Conservation (phyloP, 2,113 vertebrate species). For the Ciconia stormi region DNA sequence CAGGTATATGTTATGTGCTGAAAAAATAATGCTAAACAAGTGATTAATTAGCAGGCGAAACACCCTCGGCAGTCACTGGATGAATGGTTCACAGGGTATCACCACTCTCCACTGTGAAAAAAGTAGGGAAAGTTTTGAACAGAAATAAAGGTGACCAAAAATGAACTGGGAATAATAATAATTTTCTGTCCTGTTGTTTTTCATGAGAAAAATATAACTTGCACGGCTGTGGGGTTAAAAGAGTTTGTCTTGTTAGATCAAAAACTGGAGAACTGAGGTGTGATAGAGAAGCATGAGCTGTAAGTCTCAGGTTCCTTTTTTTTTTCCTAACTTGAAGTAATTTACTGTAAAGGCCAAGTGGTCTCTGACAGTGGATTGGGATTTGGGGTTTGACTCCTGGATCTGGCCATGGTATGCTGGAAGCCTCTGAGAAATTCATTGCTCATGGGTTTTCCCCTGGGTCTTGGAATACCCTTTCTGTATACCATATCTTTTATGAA, state of each 20-base stretch:
- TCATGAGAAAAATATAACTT: background rate
- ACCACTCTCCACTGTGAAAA: background rate
- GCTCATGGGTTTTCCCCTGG: background rate
- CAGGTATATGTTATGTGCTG: background rate
- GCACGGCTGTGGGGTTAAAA: background rate
- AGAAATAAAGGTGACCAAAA: background rate
- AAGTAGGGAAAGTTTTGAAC: background rate
- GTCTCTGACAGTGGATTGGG: background rate
- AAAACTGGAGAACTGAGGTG: background rate
- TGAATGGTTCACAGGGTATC: background rate
- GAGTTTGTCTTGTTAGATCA: background rate
- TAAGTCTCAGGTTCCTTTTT: background rate
- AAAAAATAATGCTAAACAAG: background rate
- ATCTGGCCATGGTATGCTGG: background rate
- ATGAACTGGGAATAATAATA: background rate
- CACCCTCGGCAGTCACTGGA: background rate
- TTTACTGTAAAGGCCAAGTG: background rate
- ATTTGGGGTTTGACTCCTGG: background rate
- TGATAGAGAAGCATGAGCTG: background rate
- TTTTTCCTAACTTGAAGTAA: background rate
- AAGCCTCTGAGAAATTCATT: background rate
- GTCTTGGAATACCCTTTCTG: background rate
- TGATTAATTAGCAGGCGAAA: background rate
- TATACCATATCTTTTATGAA: background rate
- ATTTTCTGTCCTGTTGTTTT: background rate